Base-by-base conservation (phyloP, 2,797 vertebrate genomes). In the Antrozous pallidus region DNA sequence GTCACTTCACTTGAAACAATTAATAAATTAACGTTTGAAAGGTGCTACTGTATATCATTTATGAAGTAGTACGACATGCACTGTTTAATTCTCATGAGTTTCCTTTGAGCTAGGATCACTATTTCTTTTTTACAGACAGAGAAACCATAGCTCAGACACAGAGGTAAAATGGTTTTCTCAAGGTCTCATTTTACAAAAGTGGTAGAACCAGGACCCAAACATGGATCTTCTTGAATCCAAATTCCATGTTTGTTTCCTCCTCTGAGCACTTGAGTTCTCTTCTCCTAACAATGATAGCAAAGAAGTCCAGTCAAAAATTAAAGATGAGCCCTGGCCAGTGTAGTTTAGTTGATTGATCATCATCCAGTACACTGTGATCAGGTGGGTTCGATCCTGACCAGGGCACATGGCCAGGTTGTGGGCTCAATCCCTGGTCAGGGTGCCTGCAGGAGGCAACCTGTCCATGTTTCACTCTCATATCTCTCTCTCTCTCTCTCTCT, bases 21-120 rank as follows among this genome's bases (percentile, higher is more conserved):
- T 81, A 86, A 36, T 89, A 85, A 84, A 88, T 75, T 17, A 86
- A 65, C 8, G 70, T 74, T 91, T 77, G 42, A 73, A 81, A 91
- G 31, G 31, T 74, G 28, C 58, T 61, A 61, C 58, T 61, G 18
- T 90, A 11, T 40, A 31, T 20, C 5, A 8, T 80, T 93, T 65
- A 80, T 38, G n/a, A 90, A 84, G 54, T 69, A 78, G 9, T 47
- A 90, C 69, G 26, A 65, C 2, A 75, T 5, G 38, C 5, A n/a
- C 28, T 31, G 31, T 67, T 87, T 87, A 77, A 81, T 71, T 77
- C n/a, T 91, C 54, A 49, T 6, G 61, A 88, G 40, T 51, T 45
- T 91, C 31, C 47, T 71, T 54, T 9, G 45, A 82, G 31, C 22
- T 71, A 16, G 14, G 2, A 71, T 73, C 42, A 26, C 28, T 61